Conservation (phyloP, 2,113 vertebrate genomes). For the Petroica traversi region DNA sequence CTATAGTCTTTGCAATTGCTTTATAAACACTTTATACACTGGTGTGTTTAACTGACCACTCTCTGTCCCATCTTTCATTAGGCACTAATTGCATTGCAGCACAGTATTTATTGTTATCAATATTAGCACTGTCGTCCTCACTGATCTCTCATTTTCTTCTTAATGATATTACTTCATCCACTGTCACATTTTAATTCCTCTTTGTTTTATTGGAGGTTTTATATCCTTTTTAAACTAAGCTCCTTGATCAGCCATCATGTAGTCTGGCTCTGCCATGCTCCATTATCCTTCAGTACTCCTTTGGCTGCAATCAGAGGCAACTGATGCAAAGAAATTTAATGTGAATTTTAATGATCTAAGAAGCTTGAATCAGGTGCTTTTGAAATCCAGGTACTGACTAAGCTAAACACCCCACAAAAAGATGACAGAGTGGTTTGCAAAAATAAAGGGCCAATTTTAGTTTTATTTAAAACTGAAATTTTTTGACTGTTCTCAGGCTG, state of each 20-base stretch:
- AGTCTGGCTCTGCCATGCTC: not conserved
- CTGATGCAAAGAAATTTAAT: not conserved
- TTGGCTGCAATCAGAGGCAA: not conserved
- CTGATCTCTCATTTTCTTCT: conserved; percentile 7
- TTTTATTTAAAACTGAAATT: not conserved
- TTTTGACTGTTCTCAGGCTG: not conserved
- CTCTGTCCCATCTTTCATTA: not conserved
- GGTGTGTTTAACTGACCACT: not conserved
- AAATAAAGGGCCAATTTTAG: not conserved
- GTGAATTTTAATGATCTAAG: not conserved
- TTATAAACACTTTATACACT: not conserved
- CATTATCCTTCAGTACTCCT: not conserved
- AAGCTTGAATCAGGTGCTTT: not conserved
- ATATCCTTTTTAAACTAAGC: not conserved
- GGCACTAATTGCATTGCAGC: not conserved
- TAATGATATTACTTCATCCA: not conserved
- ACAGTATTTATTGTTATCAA: not conserved
- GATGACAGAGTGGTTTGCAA: not conserved
- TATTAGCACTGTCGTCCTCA: not conserved
- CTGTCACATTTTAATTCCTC: not conserved
- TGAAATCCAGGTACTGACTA: not conserved
- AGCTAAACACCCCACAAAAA: not conserved
- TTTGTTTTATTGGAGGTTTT: not conserved
- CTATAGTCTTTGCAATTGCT: not conserved
- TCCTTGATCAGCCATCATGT: not conserved